Conservation (phyloP, 2,797 vertebrate species). For the Epinephelus coioides region DNA sequence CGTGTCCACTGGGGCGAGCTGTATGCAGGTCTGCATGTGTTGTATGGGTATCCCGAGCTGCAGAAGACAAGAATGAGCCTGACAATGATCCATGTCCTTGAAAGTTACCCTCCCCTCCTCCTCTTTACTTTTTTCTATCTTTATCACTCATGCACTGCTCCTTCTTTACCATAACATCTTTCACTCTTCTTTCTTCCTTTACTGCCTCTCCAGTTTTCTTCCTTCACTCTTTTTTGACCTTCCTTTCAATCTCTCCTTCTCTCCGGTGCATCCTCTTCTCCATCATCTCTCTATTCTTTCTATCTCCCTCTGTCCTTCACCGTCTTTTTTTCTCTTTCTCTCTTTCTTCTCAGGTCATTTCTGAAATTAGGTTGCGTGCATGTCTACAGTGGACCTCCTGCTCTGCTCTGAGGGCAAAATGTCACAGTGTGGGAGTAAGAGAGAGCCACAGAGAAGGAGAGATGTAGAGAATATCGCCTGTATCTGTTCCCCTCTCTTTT, state of each 20-base stretch:
- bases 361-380: constrained; percentile 26
- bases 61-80: constrained; percentile 29
- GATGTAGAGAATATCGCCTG: constrained; percentile 27
- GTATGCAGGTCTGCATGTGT: constrained; percentile 20
- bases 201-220: background rate
- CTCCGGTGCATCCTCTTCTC: background rate
- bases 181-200: background rate
- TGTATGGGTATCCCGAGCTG: constrained; percentile 27
- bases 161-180: constrained; percentile 16
- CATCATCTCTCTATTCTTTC: constrained; percentile 5
- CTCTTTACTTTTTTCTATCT: background rate
- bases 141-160: background rate
- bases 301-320: background rate
- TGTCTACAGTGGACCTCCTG: constrained; percentile 44
- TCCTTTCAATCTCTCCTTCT: background rate
- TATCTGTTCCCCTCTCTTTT: constrained; percentile 11
- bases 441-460: constrained; percentile 8
- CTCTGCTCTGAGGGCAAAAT: constrained; percentile 48
- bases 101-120: constrained; percentile 40
- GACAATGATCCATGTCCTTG: constrained; percentile 53
- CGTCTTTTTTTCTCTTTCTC: background rate
- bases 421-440: constrained; percentile 39
- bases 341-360: constrained; percentile 20
- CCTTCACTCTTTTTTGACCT: background rate
- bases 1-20: constrained; percentile 31